Evolutionary conservation across 2,888 invertebrate genomes (phyloP).

Genomic region (Andricus quercusramuli): DNA sequence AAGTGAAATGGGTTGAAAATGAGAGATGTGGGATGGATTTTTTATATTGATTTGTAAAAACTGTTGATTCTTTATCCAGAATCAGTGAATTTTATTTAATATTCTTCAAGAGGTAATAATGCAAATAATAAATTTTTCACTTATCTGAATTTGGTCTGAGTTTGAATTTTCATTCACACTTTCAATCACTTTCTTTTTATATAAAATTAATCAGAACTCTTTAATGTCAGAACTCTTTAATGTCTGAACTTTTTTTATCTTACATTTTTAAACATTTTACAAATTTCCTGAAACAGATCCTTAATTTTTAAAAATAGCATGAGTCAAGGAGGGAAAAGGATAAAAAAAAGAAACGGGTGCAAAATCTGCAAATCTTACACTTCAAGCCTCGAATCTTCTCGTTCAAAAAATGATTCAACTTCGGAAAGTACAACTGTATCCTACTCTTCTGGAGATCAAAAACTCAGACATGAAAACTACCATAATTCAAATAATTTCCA

Average conservation of each 20-base stretch:
- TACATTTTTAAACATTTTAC: too few relatives aligned
- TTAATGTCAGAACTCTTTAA: too few relatives aligned
- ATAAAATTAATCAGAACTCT: not conserved
- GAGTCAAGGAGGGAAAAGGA: not conserved
- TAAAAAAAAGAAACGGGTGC: not conserved
- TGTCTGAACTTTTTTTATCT: too few relatives aligned
- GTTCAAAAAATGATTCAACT: not conserved
- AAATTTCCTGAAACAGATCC: not conserved
- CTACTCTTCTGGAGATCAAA: not conserved
- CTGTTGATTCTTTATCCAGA: not conserved
- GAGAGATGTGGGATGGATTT: not conserved
- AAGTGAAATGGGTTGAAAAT: not conserved
- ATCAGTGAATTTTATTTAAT: not conserved
- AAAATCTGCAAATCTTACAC: not conserved
- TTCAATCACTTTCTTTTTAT: not conserved
- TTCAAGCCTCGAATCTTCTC: not conserved
- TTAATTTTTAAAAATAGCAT: constrained; percentile 8
- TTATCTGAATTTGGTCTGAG: not conserved
- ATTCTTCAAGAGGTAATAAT: not conserved
- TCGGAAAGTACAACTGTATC: not conserved
- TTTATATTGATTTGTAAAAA: not conserved
- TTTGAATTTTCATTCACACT: not conserved
- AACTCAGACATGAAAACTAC: not conserved
- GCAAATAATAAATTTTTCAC: too few relatives aligned
- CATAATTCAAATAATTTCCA: not conserved